These are phyloP conservation scores for Xestobium rufovillosum DNA, from an alignment of 2,888 invertebrate genomes.

Conservation along the genomic window DNA sequence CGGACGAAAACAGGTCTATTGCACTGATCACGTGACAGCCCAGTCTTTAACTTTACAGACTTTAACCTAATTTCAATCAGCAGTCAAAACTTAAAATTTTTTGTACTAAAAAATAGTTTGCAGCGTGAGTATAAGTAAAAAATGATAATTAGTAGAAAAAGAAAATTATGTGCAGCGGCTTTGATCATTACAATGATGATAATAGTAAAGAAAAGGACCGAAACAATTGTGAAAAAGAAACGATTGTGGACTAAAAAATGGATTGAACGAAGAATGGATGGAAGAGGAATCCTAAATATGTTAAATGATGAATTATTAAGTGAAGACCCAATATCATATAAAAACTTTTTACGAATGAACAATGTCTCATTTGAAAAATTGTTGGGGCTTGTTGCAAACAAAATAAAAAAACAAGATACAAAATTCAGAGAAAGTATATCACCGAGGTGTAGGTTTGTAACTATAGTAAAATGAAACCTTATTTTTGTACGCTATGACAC, in stretches of 20 bases:
- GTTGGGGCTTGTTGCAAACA: not conserved
- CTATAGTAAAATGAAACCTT: slow-evolving; percentile 1
- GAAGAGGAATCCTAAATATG: slow-evolving; percentile 9
- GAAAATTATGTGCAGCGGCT: not conserved
- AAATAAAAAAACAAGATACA: not conserved
- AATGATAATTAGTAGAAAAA: not conserved
- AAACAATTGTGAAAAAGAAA: not conserved
- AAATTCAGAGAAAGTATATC: slow-evolving; percentile 6
- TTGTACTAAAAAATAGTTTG: too few species aligned
- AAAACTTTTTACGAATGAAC: slow-evolving; percentile 14
- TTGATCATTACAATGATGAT: too few species aligned
- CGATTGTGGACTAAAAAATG: slow-evolving; percentile 2
- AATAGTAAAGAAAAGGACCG: not conserved
- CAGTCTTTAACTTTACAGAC: too few species aligned
- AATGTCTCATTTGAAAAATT: slow-evolving; percentile 9
- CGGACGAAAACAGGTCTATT: too few species aligned
- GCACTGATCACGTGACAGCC: too few species aligned
- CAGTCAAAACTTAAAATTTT: too few species aligned
- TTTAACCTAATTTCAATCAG: too few species aligned
- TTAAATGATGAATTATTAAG: slow-evolving; percentile 10
- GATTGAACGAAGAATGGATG: not conserved
- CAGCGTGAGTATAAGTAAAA: too few species aligned
- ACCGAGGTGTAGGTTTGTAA: slow-evolving; percentile 1
- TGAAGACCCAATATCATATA: slow-evolving; percentile 9
- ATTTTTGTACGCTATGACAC: too few species aligned